Evolutionary conservation across 2,888 invertebrate species (phyloP).

Genomic region (Drosophila cracens): DNA sequence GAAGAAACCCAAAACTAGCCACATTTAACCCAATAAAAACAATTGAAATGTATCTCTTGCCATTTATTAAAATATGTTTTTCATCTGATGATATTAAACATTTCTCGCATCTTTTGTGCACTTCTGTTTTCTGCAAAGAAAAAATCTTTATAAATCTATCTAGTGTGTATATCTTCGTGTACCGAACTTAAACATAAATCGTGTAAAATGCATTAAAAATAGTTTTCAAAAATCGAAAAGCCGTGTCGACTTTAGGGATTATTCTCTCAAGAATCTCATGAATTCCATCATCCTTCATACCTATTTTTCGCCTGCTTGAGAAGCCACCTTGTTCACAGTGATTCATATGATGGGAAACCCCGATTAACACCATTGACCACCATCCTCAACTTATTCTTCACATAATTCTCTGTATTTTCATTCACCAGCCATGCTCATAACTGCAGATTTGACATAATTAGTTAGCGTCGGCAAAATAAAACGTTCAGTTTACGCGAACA

Average conservation of each 20-base stretch:
- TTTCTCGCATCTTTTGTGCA: neutral
- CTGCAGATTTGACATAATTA: neutral
- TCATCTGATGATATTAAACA: neutral
- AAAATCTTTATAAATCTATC: neutral
- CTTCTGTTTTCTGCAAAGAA: neutral
- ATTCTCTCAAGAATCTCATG: neutral
- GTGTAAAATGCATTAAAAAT: neutral
- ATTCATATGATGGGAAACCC: neutral
- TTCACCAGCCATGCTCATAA: neutral
- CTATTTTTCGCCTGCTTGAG: neutral
- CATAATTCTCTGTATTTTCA: neutral
- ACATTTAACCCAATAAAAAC: neutral
- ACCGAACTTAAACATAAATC: no score
- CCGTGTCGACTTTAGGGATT: neutral
- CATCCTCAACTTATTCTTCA: neutral
- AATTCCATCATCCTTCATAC: neutral
- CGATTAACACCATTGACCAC: neutral
- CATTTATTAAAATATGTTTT: neutral
- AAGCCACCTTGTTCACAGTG: neutral
- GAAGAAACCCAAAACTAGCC: neutral
- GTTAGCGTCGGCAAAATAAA: constrained; percentile 18
- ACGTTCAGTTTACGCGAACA: neutral
- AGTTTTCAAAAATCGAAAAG: neutral
- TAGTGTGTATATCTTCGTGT: neutral
- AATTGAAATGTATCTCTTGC: neutral